phyloP scores from a whole-genome alignment of 2,888 invertebrate genomes.

The Leucoma salicis region DNA sequence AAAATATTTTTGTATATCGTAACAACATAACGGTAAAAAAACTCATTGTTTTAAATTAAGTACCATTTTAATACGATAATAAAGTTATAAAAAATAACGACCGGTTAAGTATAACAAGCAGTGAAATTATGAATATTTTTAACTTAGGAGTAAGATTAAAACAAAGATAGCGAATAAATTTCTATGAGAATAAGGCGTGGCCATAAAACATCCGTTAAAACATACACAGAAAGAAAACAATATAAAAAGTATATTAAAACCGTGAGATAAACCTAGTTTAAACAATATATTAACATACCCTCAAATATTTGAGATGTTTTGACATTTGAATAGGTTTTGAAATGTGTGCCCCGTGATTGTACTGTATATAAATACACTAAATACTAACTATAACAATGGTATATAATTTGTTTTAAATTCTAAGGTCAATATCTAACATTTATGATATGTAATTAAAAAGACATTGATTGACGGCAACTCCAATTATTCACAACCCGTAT shows the following conservation, averaged over 20 bases:
- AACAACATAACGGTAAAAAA: slow-evolving; percentile 16
- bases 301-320: background rate
- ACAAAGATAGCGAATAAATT: slow-evolving; percentile 24
- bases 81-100: slow-evolving; percentile 25
- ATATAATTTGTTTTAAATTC: background rate
- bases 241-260: slow-evolving; percentile 43
- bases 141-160: slow-evolving; percentile 15
- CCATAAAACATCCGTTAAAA: slow-evolving; percentile 42
- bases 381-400: background rate
- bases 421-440: background rate
- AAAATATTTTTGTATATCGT: slow-evolving; percentile 1
- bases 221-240: slow-evolving; percentile 45
- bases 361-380: too few relatives aligned
- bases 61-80: slow-evolving; percentile 20
- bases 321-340: slow-evolving; percentile 6
- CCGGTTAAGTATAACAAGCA: slow-evolving; percentile 22
- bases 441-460: slow-evolving; percentile 16
- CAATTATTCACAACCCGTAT: slow-evolving; percentile 19
- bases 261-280: slow-evolving; percentile 47
- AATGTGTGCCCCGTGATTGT: too few relatives aligned
- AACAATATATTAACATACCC: slow-evolving; percentile 14
- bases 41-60: slow-evolving; percentile 25
- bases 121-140: slow-evolving; percentile 33
- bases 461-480: slow-evolving; percentile 22
- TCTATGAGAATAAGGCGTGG: slow-evolving; percentile 33